Evolutionary conservation across 2,113 vertebrate species (phyloP), one percentile per base, ranked within the genome.

Genomic region (Anseranas semipalmata): DNA sequence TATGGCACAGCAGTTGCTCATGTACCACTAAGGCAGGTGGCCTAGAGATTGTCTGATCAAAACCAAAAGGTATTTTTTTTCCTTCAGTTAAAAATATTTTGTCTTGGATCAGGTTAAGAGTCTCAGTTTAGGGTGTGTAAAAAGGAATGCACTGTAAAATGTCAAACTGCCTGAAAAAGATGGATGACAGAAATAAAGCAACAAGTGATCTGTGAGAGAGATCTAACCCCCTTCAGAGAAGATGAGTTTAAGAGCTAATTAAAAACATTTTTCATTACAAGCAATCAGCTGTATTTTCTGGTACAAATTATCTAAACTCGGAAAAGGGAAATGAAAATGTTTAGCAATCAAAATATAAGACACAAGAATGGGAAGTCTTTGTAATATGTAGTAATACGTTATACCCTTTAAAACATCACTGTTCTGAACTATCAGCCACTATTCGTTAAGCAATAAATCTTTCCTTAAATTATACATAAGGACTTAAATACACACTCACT

Each of bases 131-230:
- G 33, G 15, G 13, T 45, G 33, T 45, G n/a, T 60, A 58, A 85
- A 94, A 76, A 90, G 73, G 65, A 80, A 89, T 27, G 15, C 41
- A 45, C 37, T 15, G 15, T 30, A 89, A 95, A 90, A 94, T 86
- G 90, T 74, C 85, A 92, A 45, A 53, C 48, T 78, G 41, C 16
- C 73, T 58, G 39, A 87, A 55, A 65, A 92, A 72, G 65, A n/a
- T 8, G 18, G 20, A 59, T 89, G 50, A 41, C 43, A 58, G 39
- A 94, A 93, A 63, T 76, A 94, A 92, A 93, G 59, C 79, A 92
- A 90, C 46, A 90, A 90, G 63, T 84, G 43, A 82, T 81, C 35
- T 74, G 30, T 67, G 24, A 79, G 30, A 85, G 33, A 70, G 32
- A 63, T 48, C 24, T 59, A 59, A 39, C 15, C 56, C 24, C 41